These are phyloP conservation scores for Otis tarda DNA, from an alignment of 2,113 vertebrate species.

Conservation along the genomic window DNA sequence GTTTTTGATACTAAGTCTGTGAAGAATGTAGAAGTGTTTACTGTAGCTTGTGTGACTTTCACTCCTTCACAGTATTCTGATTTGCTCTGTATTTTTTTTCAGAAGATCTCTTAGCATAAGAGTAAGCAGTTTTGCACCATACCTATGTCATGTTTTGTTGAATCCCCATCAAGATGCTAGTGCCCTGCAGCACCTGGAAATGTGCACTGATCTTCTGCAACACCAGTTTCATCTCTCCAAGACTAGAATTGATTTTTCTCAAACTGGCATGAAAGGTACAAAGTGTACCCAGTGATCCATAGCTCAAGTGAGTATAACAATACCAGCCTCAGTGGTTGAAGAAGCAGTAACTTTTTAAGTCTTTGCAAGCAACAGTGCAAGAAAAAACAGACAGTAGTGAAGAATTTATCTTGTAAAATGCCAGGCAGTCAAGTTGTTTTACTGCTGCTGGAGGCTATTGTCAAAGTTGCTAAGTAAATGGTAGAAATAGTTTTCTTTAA, in stretches of 20 bases:
- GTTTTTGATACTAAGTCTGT: neutral
- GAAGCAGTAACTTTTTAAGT: constrained; percentile 39
- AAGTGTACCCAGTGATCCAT: constrained; percentile 62
- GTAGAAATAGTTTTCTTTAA: constrained; percentile 56
- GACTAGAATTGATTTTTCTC: constrained; percentile 62
- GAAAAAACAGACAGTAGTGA: constrained; percentile 15
- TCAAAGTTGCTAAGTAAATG: constrained; percentile 68
- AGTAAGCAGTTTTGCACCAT: constrained; percentile 9
- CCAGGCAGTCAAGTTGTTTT: constrained; percentile 60
- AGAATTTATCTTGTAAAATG: constrained; percentile 65
- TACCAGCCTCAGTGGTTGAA: constrained; percentile 5
- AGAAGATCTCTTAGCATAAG: neutral
- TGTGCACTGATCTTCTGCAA: constrained; percentile 64
- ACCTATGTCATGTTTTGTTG: constrained; percentile 36
- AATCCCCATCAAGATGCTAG: constrained; percentile 8
- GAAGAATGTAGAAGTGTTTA: neutral
- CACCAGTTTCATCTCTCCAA: constrained; percentile 37
- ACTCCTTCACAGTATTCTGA: neutral
- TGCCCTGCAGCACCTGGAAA: constrained; percentile 62
- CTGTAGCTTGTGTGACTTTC: neutral
- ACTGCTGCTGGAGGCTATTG: constrained; percentile 63
- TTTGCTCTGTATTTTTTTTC: neutral
- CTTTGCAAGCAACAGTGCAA: constrained; percentile 25
- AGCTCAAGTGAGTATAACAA: neutral
- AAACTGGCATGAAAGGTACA: constrained; percentile 54